These are phyloP conservation scores for Hyles lineata DNA, from an alignment of 2,888 invertebrate genomes.

Conservation along the genomic window DNA sequence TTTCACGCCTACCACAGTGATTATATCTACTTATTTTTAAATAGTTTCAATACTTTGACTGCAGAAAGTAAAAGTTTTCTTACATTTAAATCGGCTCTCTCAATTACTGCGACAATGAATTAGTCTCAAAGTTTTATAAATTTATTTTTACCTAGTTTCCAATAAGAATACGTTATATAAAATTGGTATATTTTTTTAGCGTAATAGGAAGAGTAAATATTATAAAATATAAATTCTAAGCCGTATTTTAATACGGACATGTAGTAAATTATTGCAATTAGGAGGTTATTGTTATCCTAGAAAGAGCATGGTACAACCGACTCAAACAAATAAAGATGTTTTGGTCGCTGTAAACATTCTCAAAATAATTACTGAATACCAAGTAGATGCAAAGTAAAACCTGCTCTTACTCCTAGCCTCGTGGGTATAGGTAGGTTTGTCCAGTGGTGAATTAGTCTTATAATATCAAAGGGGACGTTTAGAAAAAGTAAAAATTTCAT, in stretches of 20 bases:
- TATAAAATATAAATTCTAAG: not conserved
- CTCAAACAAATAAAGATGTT: not conserved
- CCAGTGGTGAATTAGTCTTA: too few relatives aligned
- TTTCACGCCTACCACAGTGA: not conserved
- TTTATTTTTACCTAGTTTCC: not conserved
- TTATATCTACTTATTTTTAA: not conserved
- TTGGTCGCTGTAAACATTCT: not conserved
- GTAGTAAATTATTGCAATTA: not conserved
- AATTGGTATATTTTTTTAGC: not conserved
- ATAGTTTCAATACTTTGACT: constrained; percentile 12
- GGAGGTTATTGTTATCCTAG: not conserved
- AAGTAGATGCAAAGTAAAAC: not conserved
- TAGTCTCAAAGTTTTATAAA: not conserved
- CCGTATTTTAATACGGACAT: not conserved
- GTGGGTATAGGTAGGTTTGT: too few relatives aligned
- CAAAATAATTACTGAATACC: not conserved
- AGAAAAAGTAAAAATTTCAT: too few relatives aligned
- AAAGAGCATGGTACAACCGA: not conserved
- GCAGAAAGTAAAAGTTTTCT: not conserved
- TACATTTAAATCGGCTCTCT: not conserved
- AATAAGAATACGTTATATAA: not conserved
- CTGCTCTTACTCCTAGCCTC: too few relatives aligned
- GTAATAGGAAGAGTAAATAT: not conserved
- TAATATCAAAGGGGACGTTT: too few relatives aligned
- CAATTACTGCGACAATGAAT: not conserved